Evolutionary conservation across 2,113 vertebrate species (phyloP).

Genomic region (Limanda limanda): DNA sequence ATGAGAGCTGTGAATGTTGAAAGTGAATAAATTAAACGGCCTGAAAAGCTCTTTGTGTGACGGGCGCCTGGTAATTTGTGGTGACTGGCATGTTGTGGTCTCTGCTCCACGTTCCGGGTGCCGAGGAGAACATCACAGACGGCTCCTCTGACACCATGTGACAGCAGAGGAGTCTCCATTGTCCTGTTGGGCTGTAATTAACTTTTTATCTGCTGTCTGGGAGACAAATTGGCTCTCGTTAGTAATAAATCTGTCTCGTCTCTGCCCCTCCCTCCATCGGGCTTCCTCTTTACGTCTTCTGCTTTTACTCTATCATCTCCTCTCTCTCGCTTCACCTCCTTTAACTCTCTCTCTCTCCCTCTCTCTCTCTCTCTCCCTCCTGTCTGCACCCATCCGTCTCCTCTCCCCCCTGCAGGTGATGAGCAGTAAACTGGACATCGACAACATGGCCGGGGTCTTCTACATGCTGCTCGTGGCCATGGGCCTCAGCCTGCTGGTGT

Average conservation of each 20-base stretch:
- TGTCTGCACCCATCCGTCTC: not conserved
- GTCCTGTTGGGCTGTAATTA: slow-evolving; percentile 40
- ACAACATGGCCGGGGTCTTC: slow-evolving; percentile 94
- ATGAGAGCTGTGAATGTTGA: not conserved
- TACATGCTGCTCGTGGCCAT: slow-evolving; percentile 94
- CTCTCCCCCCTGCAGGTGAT: slow-evolving; percentile 82
- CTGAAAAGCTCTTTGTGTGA: slow-evolving; percentile 9
- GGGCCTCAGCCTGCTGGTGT: slow-evolving; percentile 91
- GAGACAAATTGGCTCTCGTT: slow-evolving; percentile 48
- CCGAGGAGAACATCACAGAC: slow-evolving; percentile 23
- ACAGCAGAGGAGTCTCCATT: slow-evolving; percentile 22
- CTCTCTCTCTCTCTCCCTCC: not conserved
- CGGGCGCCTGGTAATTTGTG: not conserved
- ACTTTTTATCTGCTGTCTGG: slow-evolving; percentile 44
- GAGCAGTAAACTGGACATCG: slow-evolving; percentile 93
- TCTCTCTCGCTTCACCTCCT: not conserved
- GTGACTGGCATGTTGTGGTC: slow-evolving; percentile 41
- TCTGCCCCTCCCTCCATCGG: not conserved
- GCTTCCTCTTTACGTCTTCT: not conserved
- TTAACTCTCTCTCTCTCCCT: not conserved
- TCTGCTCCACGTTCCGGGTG: not conserved
- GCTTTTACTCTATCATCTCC: not conserved
- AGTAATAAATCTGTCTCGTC: slow-evolving; percentile 44
- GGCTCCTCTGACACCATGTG: slow-evolving; percentile 21
- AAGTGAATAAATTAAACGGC: not conserved